phyloP scores from a whole-genome alignment of 53 echinoderm and acorn worm genomes.

The Zoroaster sp. region DNA sequence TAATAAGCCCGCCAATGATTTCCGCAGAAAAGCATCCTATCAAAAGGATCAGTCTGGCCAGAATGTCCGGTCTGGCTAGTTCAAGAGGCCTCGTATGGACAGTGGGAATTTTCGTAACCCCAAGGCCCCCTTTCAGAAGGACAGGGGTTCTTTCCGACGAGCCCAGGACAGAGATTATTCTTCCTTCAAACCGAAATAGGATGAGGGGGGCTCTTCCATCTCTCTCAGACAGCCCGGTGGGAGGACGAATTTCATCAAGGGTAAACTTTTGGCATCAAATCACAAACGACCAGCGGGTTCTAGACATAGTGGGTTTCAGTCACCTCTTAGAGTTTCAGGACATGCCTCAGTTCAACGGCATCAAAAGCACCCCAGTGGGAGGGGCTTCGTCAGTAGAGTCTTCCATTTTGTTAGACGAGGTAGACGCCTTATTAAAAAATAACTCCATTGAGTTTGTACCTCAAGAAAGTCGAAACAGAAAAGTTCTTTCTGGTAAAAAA shows the following conservation, averaged over 20 bases:
- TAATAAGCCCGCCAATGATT: background rate
- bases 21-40: background rate
- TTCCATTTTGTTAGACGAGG: constrained; percentile 1
- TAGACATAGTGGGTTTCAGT: background rate
- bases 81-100: too few relatives aligned
- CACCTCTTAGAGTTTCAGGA: background rate
- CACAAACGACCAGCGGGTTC: background rate
- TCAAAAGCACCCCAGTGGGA: background rate
- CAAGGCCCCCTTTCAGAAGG: too few relatives aligned
- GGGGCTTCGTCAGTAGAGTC: background rate
- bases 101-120: too few relatives aligned
- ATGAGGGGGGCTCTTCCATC: background rate
- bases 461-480: background rate
- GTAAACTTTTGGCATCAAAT: background rate
- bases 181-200: background rate
- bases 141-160: too few relatives aligned
- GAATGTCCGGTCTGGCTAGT: background rate
- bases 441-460: background rate
- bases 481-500: constrained; percentile 5
- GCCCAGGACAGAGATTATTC: background rate
- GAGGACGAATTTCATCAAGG: background rate
- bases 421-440: background rate
- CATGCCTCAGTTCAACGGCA: background rate
- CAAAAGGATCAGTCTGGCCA: background rate
- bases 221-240: background rate